These are phyloP conservation scores for Falco concolor DNA, from an alignment of 2,797 vertebrate genomes.

Conservation along the genomic window DNA sequence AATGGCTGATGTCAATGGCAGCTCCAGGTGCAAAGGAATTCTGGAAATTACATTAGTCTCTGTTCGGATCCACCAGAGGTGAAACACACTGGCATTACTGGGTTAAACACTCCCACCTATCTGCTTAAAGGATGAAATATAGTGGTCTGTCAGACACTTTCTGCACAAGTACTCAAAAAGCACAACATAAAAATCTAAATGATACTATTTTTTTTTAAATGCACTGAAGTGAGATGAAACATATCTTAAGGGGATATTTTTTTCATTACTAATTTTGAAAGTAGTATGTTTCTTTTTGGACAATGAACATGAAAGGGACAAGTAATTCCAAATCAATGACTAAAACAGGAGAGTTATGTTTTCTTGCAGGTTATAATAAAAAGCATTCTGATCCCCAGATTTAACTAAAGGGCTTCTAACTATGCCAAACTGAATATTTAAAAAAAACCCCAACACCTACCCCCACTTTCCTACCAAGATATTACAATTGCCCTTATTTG, in stretches of 20 bases:
- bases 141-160: neutral
- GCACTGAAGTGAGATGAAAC: neutral
- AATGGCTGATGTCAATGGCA: neutral
- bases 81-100: neutral
- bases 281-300: neutral
- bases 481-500: neutral
- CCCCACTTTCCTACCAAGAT: neutral
- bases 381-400: neutral
- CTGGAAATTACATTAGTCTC: neutral
- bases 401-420: neutral
- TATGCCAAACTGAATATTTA: neutral
- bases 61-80: neutral
- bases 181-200: neutral
- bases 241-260: neutral
- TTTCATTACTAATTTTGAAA: neutral
- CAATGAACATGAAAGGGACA: neutral
- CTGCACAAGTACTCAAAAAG: neutral
- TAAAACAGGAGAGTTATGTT: neutral
- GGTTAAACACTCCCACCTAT: neutral
- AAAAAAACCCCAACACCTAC: accelerated
- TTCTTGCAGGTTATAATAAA: neutral
- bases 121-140: neutral
- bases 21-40: neutral
- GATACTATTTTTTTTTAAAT: neutral
- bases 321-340: neutral